Evolutionary conservation across 2,113 vertebrate genomes (phyloP), one percentile per base, ranked within the genome.

Genomic region (Chaenocephalus aceratus): DNA sequence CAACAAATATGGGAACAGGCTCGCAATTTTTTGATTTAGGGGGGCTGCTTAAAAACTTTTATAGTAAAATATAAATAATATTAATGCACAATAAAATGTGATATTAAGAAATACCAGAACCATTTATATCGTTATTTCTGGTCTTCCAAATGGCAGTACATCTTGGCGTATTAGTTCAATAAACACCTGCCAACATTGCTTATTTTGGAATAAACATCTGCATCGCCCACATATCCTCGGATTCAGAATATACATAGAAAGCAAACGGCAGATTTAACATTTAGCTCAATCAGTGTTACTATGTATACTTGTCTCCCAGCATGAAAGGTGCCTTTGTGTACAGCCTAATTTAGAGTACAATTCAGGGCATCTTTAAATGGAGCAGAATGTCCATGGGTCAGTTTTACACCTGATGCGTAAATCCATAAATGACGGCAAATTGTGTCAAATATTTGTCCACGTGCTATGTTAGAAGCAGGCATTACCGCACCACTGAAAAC

Each of bases 401-500:
- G 7, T 15, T 62, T 65, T 71, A 45, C 70, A 45, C 68, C 67
- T 75, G 10, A 72, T 16, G 34, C 10, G 52, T 57, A 76, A 75
- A 67, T 79, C 41, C 26, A 65, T 15, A 51, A 73, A 52, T n/a
- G 16, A 16, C 36, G 52, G n/a, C 11, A 64, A 75, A 72, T 34
- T 5, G 53, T 59, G 67, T 75, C 49, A 75, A 75, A 77, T 60
- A 73, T 72, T 83, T 82, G 67, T 82, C 89, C 82, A 82, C 67
- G 70, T 15, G 66, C 82, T 62, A 57, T 85, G 85, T 86, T 64
- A 60, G 78, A 72, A 78, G 51, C 16, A 52, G 73, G 86, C 68
- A 89, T 70, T 52, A 49, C 72, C 83, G 61, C n/a, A n/a, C 72
- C 77, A 80, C 74, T 87, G 70, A 92, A 87, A 80, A 82, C 80